These are phyloP conservation scores for Marronus borbonicus DNA, from an alignment of 2,888 invertebrate species.

Conservation along the genomic window DNA sequence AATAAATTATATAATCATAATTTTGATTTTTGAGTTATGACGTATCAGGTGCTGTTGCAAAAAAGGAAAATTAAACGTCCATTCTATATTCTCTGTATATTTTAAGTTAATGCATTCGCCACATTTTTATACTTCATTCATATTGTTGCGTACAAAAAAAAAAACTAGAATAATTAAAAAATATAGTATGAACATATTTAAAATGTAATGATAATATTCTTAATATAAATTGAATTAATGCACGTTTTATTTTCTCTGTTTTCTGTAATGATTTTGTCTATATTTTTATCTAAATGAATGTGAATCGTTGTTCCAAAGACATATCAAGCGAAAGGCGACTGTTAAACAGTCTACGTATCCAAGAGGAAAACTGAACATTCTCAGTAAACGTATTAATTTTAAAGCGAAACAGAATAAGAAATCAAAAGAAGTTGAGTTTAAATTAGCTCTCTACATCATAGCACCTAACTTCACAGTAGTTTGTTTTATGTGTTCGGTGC, in stretches of 20 bases:
- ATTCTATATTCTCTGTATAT: background rate
- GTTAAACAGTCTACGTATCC: slow-evolving; percentile 54
- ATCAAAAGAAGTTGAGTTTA: slow-evolving; percentile 30
- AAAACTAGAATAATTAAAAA: slow-evolving; percentile 31
- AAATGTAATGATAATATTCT: slow-evolving; percentile 20
- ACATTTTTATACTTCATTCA: background rate
- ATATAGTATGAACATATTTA: slow-evolving; percentile 27
- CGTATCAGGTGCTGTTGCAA: background rate
- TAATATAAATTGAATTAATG: slow-evolving; percentile 22
- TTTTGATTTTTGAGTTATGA: too few species aligned
- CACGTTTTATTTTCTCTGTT: slow-evolving; percentile 46
- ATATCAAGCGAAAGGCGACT: slow-evolving; percentile 61
- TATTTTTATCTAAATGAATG: slow-evolving; percentile 59
- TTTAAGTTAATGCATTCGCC: background rate
- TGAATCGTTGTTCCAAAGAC: slow-evolving; percentile 60
- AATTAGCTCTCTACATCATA: slow-evolving; percentile 65
- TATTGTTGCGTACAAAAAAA: slow-evolving; percentile 32
- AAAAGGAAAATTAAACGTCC: slow-evolving; percentile 1
- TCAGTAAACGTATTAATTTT: slow-evolving; percentile 6
- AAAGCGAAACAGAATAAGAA: slow-evolving; percentile 1
- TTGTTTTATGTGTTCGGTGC: slow-evolving; percentile 59
- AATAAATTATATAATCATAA: too few species aligned
- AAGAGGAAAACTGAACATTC: slow-evolving; percentile 49
- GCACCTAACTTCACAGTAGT: slow-evolving; percentile 55
- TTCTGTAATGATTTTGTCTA: slow-evolving; percentile 54